Base-by-base conservation (phyloP, 1,140 invertebrate species). In the Asbolus verrucosus region DNA sequence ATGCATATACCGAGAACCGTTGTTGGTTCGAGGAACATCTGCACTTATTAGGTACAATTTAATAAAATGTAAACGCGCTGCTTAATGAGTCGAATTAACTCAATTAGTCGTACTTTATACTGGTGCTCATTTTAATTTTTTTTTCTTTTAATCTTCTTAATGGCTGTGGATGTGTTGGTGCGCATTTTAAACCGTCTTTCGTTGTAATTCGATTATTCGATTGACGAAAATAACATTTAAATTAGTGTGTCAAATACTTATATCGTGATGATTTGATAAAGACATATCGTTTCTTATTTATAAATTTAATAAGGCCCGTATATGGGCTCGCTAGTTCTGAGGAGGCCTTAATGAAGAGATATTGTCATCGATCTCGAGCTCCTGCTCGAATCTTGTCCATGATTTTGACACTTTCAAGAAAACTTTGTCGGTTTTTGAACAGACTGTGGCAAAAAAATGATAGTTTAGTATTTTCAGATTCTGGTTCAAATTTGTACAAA, bases 251-350 rank as follows among this genome's bases (percentile, higher is more conserved):
- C 60, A 62, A 36, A 62, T 62, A 62, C 8, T 38, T 18, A 36
- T 38, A 62, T 38, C 36, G 18, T 62, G 60, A 38, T 62, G 31
- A 36, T 62, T 62, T 62, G 36, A 62, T 62, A 62, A 38, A 62
- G 60, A 62, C 60, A 62, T 62, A 62, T 62, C 36, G 60, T 31
- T 38, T 62, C 60, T 33, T 38, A 62, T 62, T 38, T 62, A 39
- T 54, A 54, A 54, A 54, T 54, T 54, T 54, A 54, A 54, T 54
- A 54, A 54, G 46, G 21, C 46, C 46, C 46, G 19, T 54, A n/a
- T n/a, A 50, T 50, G 43, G 43, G 39, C 15, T 54, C 46, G 46
- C 14, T 24, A 19, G 18, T 24, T 24, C 9, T 8, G 9, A 30
- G n/a, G 6, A 14, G n/a, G 21, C n/a, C 21, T 54, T 54, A 54